Evolutionary conservation across 2,888 invertebrate species (phyloP).

Genomic region (Melinaea marsaeus): DNA sequence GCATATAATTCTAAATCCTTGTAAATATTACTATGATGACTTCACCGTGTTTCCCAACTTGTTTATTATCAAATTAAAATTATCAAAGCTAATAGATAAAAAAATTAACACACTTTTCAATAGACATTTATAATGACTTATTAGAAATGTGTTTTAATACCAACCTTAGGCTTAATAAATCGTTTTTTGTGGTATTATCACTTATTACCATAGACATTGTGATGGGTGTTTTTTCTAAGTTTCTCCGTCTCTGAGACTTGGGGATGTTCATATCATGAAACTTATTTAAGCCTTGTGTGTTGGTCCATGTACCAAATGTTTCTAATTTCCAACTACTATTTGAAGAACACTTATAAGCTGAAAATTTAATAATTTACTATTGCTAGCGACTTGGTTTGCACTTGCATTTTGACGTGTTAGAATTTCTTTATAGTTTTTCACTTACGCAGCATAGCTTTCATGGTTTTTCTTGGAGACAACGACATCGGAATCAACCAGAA

Average conservation of each 20-base stretch:
- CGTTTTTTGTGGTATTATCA: slow-evolving; percentile 44
- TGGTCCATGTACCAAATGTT: slow-evolving; percentile 51
- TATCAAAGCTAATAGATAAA: no score
- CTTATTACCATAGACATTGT: slow-evolving; percentile 32
- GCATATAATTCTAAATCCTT: no score
- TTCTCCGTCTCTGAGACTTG: slow-evolving; percentile 45
- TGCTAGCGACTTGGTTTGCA: not conserved
- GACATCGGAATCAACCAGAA: slow-evolving; percentile 56
- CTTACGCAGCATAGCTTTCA: slow-evolving; percentile 13
- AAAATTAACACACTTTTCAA: no score
- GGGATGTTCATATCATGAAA: slow-evolving; percentile 34
- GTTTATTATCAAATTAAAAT: no score
- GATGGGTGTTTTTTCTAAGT: slow-evolving; percentile 41
- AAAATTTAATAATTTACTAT: slow-evolving; percentile 17
- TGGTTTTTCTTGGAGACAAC: slow-evolving; percentile 38
- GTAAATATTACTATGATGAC: no score
- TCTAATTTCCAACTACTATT: slow-evolving; percentile 43
- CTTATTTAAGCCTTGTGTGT: slow-evolving; percentile 38
- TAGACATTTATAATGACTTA: no score
- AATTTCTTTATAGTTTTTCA: not conserved
- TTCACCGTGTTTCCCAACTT: no score
- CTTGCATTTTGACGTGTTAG: not conserved
- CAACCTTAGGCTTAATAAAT: slow-evolving; percentile 44
- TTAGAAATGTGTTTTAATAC: not conserved
- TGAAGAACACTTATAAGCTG: slow-evolving; percentile 51